A percentile compares a stretch with the other conserved stretches of the same genome.
Conservation (phyloP, 2,888 invertebrate genomes). For the Diarsia brunnea region DNA sequence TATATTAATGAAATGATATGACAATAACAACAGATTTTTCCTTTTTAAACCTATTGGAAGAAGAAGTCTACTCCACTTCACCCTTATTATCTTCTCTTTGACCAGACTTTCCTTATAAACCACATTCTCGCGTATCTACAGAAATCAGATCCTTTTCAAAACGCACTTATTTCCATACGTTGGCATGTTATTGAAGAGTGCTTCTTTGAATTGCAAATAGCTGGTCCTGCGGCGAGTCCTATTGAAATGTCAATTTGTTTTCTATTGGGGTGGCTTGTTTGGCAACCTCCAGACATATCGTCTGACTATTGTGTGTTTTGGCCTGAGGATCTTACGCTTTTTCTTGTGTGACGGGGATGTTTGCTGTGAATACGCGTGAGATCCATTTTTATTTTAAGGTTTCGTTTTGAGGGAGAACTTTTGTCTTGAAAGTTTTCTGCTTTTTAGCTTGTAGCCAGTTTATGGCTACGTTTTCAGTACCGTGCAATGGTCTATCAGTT, state of each 20-base stretch:
- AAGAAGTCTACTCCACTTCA: neutral
- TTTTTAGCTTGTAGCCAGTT: neutral
- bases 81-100: neutral
- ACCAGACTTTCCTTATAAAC: slow-evolving; percentile 11
- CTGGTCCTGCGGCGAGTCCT: slow-evolving; percentile 82
- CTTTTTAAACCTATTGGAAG: neutral
- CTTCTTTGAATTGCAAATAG: slow-evolving; percentile 90
- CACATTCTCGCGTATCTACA: slow-evolving; percentile 72
- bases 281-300: slow-evolving; percentile 80
- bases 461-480: neutral
- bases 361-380: slow-evolving; percentile 63
- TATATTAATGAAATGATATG: too few relatives aligned
- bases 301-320: slow-evolving; percentile 77
- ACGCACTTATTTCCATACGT: slow-evolving; percentile 87
- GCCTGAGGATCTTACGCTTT: slow-evolving; percentile 68
- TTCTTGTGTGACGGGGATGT: slow-evolving; percentile 65
- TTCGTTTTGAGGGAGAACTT: neutral
- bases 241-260: slow-evolving; percentile 91
- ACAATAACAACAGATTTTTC: neutral
- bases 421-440: neutral
- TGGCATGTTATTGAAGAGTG: slow-evolving; percentile 87
- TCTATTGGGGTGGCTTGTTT: slow-evolving; percentile 84
- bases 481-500: neutral
- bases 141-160: slow-evolving; percentile 87
- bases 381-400: slow-evolving; percentile 51